A percentile compares a stretch with the other conserved stretches of the same genome.
These are phyloP conservation scores for Drosophila eohydei DNA, from an alignment of 2,888 invertebrate species.

Conservation along the genomic window DNA sequence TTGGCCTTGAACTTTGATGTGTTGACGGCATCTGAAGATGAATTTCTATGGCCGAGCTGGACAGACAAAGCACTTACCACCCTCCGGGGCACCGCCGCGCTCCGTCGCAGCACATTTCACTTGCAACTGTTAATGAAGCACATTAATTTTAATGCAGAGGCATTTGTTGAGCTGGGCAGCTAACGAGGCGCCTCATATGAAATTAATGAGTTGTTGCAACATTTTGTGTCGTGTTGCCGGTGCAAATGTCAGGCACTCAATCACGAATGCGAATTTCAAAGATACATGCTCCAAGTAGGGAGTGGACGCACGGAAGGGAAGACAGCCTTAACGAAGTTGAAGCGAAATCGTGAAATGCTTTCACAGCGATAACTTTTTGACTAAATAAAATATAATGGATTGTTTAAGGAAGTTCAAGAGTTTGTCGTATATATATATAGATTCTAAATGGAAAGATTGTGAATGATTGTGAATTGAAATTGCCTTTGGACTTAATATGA, in stretches of 20 bases:
- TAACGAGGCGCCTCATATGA: slow-evolving; percentile 42
- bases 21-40: slow-evolving; percentile 6
- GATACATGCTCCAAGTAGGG: slow-evolving; percentile 9
- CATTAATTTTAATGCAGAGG: slow-evolving; percentile 69
- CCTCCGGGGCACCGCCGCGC: no score
- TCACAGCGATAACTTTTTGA: slow-evolving; percentile 6
- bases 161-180: slow-evolving; percentile 35
- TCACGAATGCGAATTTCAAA: slow-evolving; percentile 45
- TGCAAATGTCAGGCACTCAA: slow-evolving; percentile 68
- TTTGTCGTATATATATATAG: neutral
- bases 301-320: neutral
- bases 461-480: neutral
- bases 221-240: slow-evolving; percentile 41
- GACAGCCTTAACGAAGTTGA: neutral
- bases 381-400: slow-evolving; percentile 7
- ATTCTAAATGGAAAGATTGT: neutral
- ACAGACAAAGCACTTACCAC: neutral
- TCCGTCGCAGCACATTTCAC: neutral
- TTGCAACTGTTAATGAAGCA: slow-evolving; percentile 59
- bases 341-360: slow-evolving; percentile 23
- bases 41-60: slow-evolving; percentile 2
- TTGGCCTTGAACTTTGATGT: slow-evolving; percentile 55
- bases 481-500: neutral
- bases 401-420: neutral
- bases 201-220: slow-evolving; percentile 61